These are phyloP conservation scores for Drosophila busckii DNA, from an alignment of 1,140 invertebrate genomes.

Conservation along the genomic window DNA sequence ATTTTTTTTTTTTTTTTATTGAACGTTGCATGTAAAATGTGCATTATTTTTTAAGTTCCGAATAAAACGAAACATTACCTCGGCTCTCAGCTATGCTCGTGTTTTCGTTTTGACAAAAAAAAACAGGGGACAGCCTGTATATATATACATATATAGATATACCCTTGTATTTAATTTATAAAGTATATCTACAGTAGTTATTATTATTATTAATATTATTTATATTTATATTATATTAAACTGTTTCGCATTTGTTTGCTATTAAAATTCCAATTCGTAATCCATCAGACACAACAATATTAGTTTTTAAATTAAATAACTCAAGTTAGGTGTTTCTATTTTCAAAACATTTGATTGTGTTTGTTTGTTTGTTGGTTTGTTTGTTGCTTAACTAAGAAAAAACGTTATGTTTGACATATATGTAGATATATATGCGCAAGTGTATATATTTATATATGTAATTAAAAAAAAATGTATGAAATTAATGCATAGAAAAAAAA, in stretches of 20 bases:
- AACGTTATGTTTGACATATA: constrained; percentile 42
- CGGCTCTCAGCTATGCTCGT: too few relatives aligned
- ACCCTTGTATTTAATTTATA: constrained; percentile 59
- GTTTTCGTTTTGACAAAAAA: too few relatives aligned
- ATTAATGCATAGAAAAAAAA: constrained; percentile 48
- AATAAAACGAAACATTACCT: too few relatives aligned
- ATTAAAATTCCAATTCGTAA: constrained; percentile 24
- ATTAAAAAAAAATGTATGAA: constrained; percentile 30
- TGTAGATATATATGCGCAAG: constrained; percentile 28
- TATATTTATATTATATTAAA: constrained; percentile 52
- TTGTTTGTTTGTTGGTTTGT: constrained; percentile 24
- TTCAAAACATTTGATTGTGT: too few relatives aligned
- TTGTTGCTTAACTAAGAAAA: constrained; percentile 50
- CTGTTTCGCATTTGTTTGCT: constrained; percentile 43
- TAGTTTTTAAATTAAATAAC: constrained; percentile 37
- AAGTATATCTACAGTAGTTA: constrained; percentile 75
- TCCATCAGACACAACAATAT: background rate
- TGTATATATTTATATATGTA: constrained; percentile 29
- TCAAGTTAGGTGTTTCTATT: constrained; percentile 20
- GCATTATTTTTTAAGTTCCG: too few relatives aligned
- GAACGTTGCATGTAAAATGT: too few relatives aligned
- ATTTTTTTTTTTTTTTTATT: too few relatives aligned
- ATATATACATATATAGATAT: constrained; percentile 44
- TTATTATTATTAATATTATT: constrained; percentile 69
- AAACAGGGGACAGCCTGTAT: too few relatives aligned